A percentile compares a stretch with the other conserved stretches of the same genome.
Evolutionary conservation across 1,140 invertebrate species (phyloP).

Genomic region (Cylas formicarius): DNA sequence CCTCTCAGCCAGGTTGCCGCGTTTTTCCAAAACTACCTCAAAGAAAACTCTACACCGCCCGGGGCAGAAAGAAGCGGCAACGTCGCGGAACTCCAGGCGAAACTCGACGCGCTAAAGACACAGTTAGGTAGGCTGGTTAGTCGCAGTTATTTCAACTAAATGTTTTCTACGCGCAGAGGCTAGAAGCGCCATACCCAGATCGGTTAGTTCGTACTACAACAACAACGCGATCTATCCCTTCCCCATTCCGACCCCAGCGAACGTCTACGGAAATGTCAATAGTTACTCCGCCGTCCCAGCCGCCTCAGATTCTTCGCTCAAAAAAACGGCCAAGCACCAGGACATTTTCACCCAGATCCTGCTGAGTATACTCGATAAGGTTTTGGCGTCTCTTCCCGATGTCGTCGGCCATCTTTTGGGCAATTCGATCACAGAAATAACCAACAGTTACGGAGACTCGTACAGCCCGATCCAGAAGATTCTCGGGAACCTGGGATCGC

Average conservation of each 20-base stretch:
- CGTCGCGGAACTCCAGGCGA: constrained; percentile 14
- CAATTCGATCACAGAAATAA: constrained; percentile 20
- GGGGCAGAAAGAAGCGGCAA: constrained; percentile 2
- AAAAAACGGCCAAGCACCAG: constrained; percentile 3
- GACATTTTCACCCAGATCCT: constrained; percentile 29
- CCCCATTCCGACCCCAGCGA: background rate
- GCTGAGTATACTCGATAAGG: constrained; percentile 33
- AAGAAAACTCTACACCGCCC: constrained; percentile 1
- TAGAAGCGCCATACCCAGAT: background rate
- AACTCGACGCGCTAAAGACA: constrained; percentile 20
- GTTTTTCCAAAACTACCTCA: constrained; percentile 10
- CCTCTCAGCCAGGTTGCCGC: constrained; percentile 5
- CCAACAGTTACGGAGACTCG: constrained; percentile 19
- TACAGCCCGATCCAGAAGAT: constrained; percentile 17
- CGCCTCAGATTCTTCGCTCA: background rate
- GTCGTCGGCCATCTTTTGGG: constrained; percentile 27
- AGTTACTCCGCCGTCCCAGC: background rate
- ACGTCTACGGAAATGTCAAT: background rate
- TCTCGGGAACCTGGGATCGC: constrained; percentile 18
- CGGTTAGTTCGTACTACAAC: background rate
- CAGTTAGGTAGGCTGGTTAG: constrained; percentile 27
- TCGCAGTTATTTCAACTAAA: constrained; percentile 8
- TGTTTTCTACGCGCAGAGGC: constrained; percentile 7
- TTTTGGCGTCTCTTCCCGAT: constrained; percentile 27
- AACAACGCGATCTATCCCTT: background rate